These are phyloP conservation scores for Lacerta agilis DNA, from an alignment of 2,797 vertebrate genomes.

Conservation along the genomic window DNA sequence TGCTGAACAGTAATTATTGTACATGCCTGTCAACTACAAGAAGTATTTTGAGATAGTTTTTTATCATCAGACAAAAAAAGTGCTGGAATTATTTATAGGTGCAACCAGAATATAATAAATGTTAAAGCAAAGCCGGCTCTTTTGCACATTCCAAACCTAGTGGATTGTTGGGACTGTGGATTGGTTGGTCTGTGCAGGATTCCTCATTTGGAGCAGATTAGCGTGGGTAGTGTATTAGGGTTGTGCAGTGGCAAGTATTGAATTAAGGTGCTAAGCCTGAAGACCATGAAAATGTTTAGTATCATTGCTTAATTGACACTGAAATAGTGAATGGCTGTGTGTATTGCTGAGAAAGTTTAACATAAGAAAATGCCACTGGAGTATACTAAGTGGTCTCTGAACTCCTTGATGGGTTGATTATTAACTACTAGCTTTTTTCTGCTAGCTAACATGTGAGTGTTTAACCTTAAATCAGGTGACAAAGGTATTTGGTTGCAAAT, in stretches of 20 bases:
- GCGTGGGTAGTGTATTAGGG: background rate
- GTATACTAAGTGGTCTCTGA: too few relatives aligned
- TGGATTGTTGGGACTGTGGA: background rate
- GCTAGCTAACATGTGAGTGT: too few relatives aligned
- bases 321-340: too few relatives aligned
- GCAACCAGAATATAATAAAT: background rate
- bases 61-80: background rate
- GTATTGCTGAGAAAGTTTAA: too few relatives aligned
- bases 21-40: conserved; percentile 25
- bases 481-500: too few relatives aligned
- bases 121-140: background rate
- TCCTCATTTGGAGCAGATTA: background rate
- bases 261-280: background rate
- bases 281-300: background rate
- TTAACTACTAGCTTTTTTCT: too few relatives aligned
- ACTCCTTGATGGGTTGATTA: too few relatives aligned
- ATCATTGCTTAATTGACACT: too few relatives aligned
- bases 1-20: conserved; percentile 6
- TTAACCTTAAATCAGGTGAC: too few relatives aligned
- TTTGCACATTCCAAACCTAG: background rate
- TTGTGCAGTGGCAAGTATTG: background rate
- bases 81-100: background rate
- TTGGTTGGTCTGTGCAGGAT: background rate
- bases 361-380: too few relatives aligned
- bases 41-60: conserved; percentile 28